These are phyloP conservation scores for silkworm (Bombyx mori) DNA, from an alignment of 1,140 invertebrate species.

Conservation along the genomic window DNA sequence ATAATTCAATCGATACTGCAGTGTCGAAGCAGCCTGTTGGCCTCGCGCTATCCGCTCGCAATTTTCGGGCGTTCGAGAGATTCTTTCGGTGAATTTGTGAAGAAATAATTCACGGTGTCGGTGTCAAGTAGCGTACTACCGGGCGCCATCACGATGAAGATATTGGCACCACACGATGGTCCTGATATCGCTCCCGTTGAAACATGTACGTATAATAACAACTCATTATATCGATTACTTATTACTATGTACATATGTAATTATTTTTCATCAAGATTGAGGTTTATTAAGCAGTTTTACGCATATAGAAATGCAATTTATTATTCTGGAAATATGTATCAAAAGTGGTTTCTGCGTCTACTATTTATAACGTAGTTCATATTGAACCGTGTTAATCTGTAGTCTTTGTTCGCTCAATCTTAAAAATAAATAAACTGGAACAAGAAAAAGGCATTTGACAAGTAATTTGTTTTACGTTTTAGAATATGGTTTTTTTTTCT, in stretches of 20 bases:
- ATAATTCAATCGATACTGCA: slow-evolving; percentile 57
- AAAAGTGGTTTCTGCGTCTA: too few species aligned
- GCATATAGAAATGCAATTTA: not conserved
- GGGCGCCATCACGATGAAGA: slow-evolving; percentile 59
- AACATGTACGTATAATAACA: slow-evolving; percentile 39
- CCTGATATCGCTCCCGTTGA: slow-evolving; percentile 49
- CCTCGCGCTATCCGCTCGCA: slow-evolving; percentile 36
- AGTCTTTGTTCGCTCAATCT: not conserved
- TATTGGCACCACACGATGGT: slow-evolving; percentile 43
- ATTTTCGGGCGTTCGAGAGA: slow-evolving; percentile 17
- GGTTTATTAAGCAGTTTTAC: not conserved
- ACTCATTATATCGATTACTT: not conserved
- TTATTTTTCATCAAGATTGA: too few species aligned
- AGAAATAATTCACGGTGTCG: slow-evolving; percentile 51
- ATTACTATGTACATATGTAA: too few species aligned
- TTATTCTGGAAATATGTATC: too few species aligned
- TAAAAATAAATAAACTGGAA: too few species aligned
- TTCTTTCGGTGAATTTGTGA: slow-evolving; percentile 30
- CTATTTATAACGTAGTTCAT: not conserved
- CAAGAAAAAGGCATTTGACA: too few species aligned
- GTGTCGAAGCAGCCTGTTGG: slow-evolving; percentile 56
- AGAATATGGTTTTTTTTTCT: too few species aligned
- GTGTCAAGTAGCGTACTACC: slow-evolving; percentile 54
- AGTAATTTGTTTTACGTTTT: too few species aligned
- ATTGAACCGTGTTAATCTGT: not conserved